phyloP scores from a whole-genome alignment of 2,888 invertebrate genomes.

The Dasypogon diadema region DNA sequence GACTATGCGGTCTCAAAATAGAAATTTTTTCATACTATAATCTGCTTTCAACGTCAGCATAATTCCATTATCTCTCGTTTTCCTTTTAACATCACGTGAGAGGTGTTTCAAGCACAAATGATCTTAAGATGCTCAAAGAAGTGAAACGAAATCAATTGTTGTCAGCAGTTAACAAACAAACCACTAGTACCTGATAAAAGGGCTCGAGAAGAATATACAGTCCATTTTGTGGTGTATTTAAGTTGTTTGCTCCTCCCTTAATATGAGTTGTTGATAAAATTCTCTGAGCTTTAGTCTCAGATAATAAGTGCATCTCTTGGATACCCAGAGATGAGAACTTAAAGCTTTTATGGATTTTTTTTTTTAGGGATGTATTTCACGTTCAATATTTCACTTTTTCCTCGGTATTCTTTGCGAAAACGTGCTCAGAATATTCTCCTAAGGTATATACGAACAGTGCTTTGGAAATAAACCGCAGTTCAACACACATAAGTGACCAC shows the following conservation, averaged over 20 bases:
- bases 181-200: constrained; percentile 21
- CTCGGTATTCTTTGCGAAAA: neutral
- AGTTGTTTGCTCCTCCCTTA: neutral
- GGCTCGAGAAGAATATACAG: constrained; percentile 30
- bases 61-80: neutral
- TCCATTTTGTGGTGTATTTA: constrained; percentile 16
- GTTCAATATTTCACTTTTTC: constrained; percentile 17
- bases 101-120: neutral
- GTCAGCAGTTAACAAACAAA: neutral
- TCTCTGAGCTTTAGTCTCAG: too few relatives aligned
- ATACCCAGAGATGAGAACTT: too few relatives aligned
- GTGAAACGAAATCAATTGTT: too few relatives aligned
- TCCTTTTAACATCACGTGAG: neutral
- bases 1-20: too few relatives aligned
- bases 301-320: too few relatives aligned
- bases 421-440: constrained; percentile 12
- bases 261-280: neutral
- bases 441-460: neutral
- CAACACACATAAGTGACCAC: neutral
- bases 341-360: too few relatives aligned
- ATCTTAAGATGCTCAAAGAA: neutral
- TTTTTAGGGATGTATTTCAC: neutral
- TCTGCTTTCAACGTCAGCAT: too few relatives aligned
- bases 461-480: constrained; percentile 6
- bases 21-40: too few relatives aligned